A percentile compares a stretch with the other conserved stretches of the same genome.
phyloP scores from a whole-genome alignment of 2,888 invertebrate genomes.

The Mythimna lalbum region DNA sequence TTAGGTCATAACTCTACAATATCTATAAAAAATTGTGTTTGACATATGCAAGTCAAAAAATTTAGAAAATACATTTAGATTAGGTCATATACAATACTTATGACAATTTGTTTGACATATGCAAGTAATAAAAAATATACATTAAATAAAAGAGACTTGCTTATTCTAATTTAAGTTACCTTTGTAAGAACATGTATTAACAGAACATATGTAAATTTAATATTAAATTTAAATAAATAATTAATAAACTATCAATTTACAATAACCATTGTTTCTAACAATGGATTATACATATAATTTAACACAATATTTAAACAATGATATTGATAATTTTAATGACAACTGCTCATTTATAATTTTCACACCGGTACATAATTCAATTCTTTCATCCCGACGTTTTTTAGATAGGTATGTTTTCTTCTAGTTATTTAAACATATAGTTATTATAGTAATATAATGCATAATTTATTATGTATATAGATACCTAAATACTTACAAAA shows the following conservation, averaged over 20 bases:
- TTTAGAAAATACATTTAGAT: slow-evolving; percentile 7
- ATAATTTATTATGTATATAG: neutral
- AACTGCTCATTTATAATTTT: neutral
- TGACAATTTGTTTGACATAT: neutral
- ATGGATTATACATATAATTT: neutral
- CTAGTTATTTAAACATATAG: neutral
- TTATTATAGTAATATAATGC: neutral
- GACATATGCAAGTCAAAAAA: neutral
- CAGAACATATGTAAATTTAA: neutral
- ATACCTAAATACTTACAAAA: neutral
- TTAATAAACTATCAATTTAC: neutral
- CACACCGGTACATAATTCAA: neutral
- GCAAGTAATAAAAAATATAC: neutral
- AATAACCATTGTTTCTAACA: neutral
- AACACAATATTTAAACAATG: neutral
- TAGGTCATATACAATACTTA: slow-evolving; percentile 8
- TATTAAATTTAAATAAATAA: neutral
- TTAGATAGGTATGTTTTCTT: too few species aligned
- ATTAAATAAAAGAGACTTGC: neutral
- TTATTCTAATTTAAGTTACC: neutral
- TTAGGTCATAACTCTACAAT: slow-evolving; percentile 10
- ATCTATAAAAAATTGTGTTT: neutral
- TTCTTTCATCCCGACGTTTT: too few species aligned
- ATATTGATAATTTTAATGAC: neutral
- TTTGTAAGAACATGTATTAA: neutral